Evolutionary conservation across 2,113 vertebrate genomes (phyloP), one percentile per base, ranked within the genome.

Genomic region (Archocentrus centrarchus): DNA sequence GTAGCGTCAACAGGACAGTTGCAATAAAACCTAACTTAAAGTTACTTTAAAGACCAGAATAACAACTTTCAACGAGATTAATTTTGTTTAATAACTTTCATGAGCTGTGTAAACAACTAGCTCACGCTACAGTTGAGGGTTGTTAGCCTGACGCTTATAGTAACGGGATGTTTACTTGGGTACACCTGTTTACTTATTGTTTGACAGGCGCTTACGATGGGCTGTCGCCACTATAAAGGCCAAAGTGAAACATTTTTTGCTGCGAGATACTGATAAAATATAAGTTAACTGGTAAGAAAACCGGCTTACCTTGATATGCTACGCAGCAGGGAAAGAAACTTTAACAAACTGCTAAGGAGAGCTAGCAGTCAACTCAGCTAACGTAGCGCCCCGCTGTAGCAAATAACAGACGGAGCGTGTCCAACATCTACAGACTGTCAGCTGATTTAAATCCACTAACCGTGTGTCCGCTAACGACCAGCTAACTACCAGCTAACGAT

Each of bases 301-400:
- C 9, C 9, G 39, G 79, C 92, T 91, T 87, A 93, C 94, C 91
- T 86, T 78, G 7, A n/a, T 58, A 75, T 86, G 57, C 57, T 84
- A 82, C 82, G 84, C 84, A 90, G 87, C 80, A 58, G 79, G 37
- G 22, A 9, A 2, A 73, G 18, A 79, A 82, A 85, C n/a, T 68
- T 75, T 53, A 37, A 86, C 84, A 79, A 59, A 60, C 37, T 32
- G 88, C 89, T 89, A 80, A 22, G 6, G 27, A 15, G 79, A 81
- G 88, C 81, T 89, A 94, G 60, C 87, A 81, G 70, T 84, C 60
- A 81, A 59, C 60, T 81, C 87, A 86, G 92, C 90, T 81, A 79
- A 87, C 82, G 78, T 88, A 89, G 91, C 87, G 66, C 22, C 59
- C 66, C 58, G 50, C 32, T 63, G 37, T 83, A 68, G 73, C 83